phyloP scores from a whole-genome alignment of 2,888 invertebrate genomes.

The Eubasilissa splendida region DNA sequence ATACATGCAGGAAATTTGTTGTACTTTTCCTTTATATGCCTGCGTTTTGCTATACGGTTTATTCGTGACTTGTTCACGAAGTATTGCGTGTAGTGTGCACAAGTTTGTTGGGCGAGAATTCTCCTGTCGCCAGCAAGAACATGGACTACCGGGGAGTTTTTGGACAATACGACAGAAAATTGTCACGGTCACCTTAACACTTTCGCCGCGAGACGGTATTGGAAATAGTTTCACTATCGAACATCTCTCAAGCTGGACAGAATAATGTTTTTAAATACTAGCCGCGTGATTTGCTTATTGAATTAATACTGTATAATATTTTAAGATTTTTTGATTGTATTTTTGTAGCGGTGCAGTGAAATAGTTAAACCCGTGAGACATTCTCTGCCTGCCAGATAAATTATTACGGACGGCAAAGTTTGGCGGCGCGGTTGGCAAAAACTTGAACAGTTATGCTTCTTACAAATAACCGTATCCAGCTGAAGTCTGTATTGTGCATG shows the following conservation, averaged over 20 bases:
- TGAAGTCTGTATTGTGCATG: constrained; percentile 7
- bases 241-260: no score
- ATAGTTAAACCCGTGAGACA: constrained; percentile 2
- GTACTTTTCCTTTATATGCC: no score
- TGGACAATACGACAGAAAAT: constrained; percentile 40
- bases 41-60: no score
- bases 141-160: constrained; percentile 14
- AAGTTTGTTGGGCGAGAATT: constrained; percentile 19
- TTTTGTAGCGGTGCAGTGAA: neutral
- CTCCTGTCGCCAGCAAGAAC: constrained; percentile 29
- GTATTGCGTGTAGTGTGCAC: constrained; percentile 15
- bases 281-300: no score
- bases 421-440: constrained; percentile 18
- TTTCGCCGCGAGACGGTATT: neutral
- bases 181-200: constrained; percentile 30
- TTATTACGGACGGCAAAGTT: constrained; percentile 25
- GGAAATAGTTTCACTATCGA: no score
- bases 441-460: constrained; percentile 21
- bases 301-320: neutral
- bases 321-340: neutral
- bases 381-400: constrained; percentile 25
- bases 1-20: no score
- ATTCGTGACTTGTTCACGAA: no score
- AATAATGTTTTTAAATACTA: no score
- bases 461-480: constrained; percentile 28